Conservation (phyloP, 2,797 vertebrate genomes). For the Alosa sapidissima region DNA sequence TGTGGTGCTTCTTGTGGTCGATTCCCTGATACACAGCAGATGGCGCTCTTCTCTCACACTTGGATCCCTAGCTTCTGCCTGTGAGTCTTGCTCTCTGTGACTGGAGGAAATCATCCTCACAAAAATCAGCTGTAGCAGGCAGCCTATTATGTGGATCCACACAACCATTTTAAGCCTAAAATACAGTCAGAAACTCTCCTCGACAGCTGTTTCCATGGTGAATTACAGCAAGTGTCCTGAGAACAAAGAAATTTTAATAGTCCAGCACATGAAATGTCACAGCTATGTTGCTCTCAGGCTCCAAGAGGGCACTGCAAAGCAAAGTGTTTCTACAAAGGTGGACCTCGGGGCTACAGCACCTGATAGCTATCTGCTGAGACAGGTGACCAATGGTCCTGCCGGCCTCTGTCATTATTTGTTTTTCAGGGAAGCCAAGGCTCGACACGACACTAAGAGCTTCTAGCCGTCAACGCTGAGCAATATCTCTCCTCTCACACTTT, state of each 20-base stretch:
- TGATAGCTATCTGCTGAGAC: constrained; percentile 42
- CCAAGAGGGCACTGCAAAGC: constrained; percentile 20
- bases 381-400: constrained; percentile 15
- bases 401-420: constrained; percentile 28
- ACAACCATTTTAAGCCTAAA: not conserved
- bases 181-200: too few relatives aligned
- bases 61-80: not conserved
- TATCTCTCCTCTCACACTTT: not conserved
- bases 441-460: constrained; percentile 11
- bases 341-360: constrained; percentile 39
- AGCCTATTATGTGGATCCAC: not conserved
- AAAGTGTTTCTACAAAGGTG: constrained; percentile 23
- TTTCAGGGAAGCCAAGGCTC: constrained; percentile 17
- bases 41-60: constrained; percentile 48
- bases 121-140: not conserved
- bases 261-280: not conserved
- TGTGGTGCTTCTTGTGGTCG: not conserved
- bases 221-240: not conserved
- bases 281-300: not conserved
- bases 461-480: not conserved
- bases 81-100: not conserved
- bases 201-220: not conserved
- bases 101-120: not conserved
- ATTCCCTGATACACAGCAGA: constrained; percentile 36
- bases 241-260: not conserved